These are phyloP conservation scores for Netelia virgata DNA, from an alignment of 2,888 invertebrate genomes.

Conservation along the genomic window DNA sequence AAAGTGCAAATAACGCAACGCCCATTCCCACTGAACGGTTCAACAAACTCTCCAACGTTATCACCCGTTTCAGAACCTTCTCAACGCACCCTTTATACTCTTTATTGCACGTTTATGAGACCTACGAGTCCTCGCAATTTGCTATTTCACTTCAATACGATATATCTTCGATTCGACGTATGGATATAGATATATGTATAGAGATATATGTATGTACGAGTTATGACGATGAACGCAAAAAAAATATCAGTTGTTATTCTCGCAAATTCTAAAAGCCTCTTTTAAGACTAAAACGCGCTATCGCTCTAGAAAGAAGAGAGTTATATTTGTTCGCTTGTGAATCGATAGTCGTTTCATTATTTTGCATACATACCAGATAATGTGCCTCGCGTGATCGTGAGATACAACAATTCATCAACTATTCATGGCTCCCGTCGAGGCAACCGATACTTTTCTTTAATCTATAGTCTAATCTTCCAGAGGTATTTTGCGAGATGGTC, in stretches of 20 bases:
- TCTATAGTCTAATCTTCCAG: background rate
- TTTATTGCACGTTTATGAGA: background rate
- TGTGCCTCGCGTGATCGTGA: slow-evolving; percentile 47
- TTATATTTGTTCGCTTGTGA: slow-evolving; percentile 55
- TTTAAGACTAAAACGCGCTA: background rate
- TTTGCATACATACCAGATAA: slow-evolving; percentile 46
- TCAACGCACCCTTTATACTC: slow-evolving; percentile 48
- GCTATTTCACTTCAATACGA: background rate
- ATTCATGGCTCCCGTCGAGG: slow-evolving; percentile 47
- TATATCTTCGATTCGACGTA: background rate
- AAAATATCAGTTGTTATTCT: background rate
- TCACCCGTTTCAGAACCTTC: slow-evolving; percentile 33
- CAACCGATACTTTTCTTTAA: slow-evolving; percentile 12
- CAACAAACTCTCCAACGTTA: slow-evolving; percentile 66
- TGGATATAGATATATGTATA: background rate
- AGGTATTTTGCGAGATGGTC: background rate
- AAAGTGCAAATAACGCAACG: slow-evolving; percentile 66
- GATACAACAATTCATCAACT: slow-evolving; percentile 66
- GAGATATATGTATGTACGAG: background rate
- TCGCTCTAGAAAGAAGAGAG: background rate
- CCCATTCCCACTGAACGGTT: slow-evolving; percentile 61
- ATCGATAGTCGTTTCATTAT: slow-evolving; percentile 63
- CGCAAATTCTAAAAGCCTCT: background rate
- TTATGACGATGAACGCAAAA: background rate
- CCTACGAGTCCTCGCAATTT: slow-evolving; percentile 11